Evolutionary conservation across 2,888 invertebrate genomes (phyloP), one percentile per base, ranked within the genome.

Genomic region (Lasius fuliginosus): DNA sequence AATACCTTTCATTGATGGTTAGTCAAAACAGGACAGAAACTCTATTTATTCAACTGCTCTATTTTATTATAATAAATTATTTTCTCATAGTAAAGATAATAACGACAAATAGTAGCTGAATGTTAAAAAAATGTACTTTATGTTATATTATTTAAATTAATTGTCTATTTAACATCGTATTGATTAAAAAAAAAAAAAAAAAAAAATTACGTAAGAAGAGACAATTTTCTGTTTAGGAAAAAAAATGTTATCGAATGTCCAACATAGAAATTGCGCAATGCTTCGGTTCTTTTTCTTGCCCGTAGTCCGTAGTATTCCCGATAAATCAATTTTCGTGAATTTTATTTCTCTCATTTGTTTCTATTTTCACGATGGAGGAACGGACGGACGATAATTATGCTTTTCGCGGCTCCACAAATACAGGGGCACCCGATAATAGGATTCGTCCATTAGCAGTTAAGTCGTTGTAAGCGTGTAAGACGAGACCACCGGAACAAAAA

Each of bases 391-490:
- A 53, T 53, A 53, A 53, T 53, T 53, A 75, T 27, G 27, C 5
- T 40, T 64, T 46, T 75, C 46, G n/a, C 11, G 23, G n/a, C n/a
- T 8, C 1, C 30, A 30, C 42, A 42, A 30, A 42, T 64, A 42
- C 75, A 4, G 33, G 33, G 6, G 6, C 62, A 42, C n/a, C n/a
- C 15, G 42, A 64, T 75, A 64, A 75, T 46, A 23, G 75, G 0
- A 15, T 23, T 75, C 46, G 65, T 46, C 75, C 46, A 64, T 64
- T 75, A 42, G 30, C 33, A 33, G 62, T 75, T 74, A 46, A 42
- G 62, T 74, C n/a, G 46, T n/a, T 9, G 36, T 11, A 33, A 64
- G n/a, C 4, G 33, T 33, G 23, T 65, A 33, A 46, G 33, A 23
- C 11, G 46, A 64, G 64, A 46, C 9, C 9, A 42, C 15, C 40